A percentile compares a stretch with the other conserved stretches of the same genome.
Evolutionary conservation across 2,888 invertebrate species (phyloP).

Genomic region (Andrena praecox): DNA sequence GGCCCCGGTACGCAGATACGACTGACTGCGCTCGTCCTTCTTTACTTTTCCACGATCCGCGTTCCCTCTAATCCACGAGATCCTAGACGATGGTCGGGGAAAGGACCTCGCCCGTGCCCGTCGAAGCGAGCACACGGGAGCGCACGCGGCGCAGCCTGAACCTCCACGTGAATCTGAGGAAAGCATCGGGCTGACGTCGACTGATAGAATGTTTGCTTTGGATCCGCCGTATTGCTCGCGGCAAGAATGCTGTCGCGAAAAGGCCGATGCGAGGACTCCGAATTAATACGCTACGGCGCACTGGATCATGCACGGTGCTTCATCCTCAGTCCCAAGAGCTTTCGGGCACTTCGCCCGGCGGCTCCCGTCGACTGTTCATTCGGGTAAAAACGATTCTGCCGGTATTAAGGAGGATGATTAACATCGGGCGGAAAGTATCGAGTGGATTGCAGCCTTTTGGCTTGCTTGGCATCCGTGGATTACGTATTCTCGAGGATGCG

Average conservation of each 20-base stretch:
- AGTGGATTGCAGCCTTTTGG: no score
- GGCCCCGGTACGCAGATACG: conserved; percentile 16
- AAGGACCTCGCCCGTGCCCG: conserved; percentile 34
- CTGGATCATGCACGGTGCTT: neutral
- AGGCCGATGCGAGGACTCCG: conserved; percentile 12
- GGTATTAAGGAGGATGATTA: no score
- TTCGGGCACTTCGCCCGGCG: neutral
- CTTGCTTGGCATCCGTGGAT: no score
- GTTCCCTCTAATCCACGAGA: conserved; percentile 30
- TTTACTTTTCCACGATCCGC: conserved; percentile 30
- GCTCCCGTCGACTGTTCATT: neutral
- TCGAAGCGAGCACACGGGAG: conserved; percentile 18
- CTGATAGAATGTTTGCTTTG: conserved; percentile 41
- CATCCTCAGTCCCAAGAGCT: neutral
- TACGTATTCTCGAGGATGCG: no score
- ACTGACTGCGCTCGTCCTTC: conserved; percentile 27
- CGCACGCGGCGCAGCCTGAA: neutral
- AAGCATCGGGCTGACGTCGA: conserved; percentile 35
- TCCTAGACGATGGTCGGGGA: conserved; percentile 19
- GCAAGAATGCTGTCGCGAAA: conserved; percentile 17
- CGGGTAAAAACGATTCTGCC: no score
- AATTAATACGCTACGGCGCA: conserved; percentile 35
- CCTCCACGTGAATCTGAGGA: conserved; percentile 27
- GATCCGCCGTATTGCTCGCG: conserved; percentile 16
- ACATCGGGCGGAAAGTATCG: no score